Conservation (phyloP, 2,797 vertebrate species). For the Bufotes viridis region DNA sequence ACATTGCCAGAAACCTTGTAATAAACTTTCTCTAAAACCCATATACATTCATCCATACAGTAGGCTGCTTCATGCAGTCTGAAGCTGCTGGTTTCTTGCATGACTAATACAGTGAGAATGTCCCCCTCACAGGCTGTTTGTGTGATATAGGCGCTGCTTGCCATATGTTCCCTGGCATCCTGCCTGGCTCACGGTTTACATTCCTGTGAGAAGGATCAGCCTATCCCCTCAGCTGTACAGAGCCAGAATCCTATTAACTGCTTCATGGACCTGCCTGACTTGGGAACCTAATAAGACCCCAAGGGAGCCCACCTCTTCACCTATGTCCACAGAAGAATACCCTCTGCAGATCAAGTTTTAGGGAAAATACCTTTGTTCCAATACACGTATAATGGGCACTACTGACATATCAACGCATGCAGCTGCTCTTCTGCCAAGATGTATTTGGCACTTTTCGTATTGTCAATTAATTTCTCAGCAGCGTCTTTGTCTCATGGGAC, state of each 20-base stretch:
- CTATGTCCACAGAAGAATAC: not conserved
- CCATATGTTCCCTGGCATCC: constrained; percentile 47
- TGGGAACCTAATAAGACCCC: not conserved
- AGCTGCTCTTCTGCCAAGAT: not conserved
- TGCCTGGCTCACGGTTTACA: constrained; percentile 31
- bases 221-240: not conserved
- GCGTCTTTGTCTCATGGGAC: not conserved
- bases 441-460: not conserved
- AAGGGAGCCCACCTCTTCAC: not conserved
- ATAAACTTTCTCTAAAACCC: not conserved
- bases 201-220: constrained; percentile 23
- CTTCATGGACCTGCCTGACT: not conserved
- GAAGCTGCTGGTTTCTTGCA: not conserved
- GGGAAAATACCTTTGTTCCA: not conserved
- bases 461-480: constrained; percentile 13
- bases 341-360: not conserved
- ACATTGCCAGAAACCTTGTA: too few relatives aligned
- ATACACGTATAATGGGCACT: not conserved
- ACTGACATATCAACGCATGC: not conserved
- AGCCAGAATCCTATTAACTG: not conserved
- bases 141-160: constrained; percentile 7
- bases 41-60: not conserved
- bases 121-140: not conserved
- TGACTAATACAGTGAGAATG: not conserved
- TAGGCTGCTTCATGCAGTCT: not conserved